Evolutionary conservation across 2,888 invertebrate species (phyloP), one percentile per base, ranked within the genome.

Genomic region (Catocala sponsa): DNA sequence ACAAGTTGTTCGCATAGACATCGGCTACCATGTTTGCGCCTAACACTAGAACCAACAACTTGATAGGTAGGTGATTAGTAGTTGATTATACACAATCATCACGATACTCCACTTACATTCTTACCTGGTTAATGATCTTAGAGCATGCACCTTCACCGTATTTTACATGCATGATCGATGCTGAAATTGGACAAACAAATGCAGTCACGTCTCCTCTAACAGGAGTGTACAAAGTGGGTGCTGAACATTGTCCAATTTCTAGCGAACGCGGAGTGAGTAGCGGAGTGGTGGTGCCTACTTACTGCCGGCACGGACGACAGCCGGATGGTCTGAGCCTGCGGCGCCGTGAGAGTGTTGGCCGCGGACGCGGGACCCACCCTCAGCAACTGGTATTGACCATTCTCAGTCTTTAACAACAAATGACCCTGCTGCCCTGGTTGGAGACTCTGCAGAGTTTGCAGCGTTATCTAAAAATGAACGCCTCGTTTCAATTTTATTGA

Each of bases 401-500:
- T 98, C 95, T 99, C 99, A 87, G 99, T 99, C 96, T 98, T 99
- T 91, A 99, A 96, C 88, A 99, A 96, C 90, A 99, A 96, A 92
- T 96, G 96, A 90, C 98, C 98, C 92, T 97, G 98, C 91, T 98
- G 97, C 88, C 98, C 97, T 78, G 97, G 97, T 94, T 97, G 98
- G 77, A 98, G 95, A 88, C 97, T 97, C 91, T 97, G 97, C 84
- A 98, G 95, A 86, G 98, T 96, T 95, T 98, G 98, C 92, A 98
- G 95, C 84, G 98, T 98, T 95, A 98, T 97, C 96, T 97, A 96
- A 95, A 95, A 92, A 91, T 88, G 84, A 91, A 91, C 85, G 87
- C 90, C 84, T 86, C 65, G 77, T 86, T 91, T 91, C 87, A 91
- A 90, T 91, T 88, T 84, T 63, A 78, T 73, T 79, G 72, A 76